Conservation (phyloP, 2,888 invertebrate genomes). For the Drosophila melanosoma region DNA sequence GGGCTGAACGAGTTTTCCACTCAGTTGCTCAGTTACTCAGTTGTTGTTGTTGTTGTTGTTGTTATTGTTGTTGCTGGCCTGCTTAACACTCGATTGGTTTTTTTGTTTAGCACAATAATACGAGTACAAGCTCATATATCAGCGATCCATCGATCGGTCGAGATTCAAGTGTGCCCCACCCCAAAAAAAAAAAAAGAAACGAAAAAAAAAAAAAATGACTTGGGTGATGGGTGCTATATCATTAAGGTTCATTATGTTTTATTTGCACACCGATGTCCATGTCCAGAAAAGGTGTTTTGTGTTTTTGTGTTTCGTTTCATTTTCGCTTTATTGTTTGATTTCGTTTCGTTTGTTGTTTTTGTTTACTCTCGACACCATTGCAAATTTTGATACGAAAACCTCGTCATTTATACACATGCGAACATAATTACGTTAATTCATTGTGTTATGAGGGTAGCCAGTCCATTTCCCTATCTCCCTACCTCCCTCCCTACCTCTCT, state of each 20-base stretch:
- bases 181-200: conserved; percentile 15
- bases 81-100: conserved; percentile 78
- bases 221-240: conserved; percentile 61
- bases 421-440: conserved; percentile 78
- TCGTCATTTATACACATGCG: conserved; percentile 71
- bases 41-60: conserved; percentile 20
- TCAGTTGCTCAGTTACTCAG: conserved; percentile 25
- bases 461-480: conserved; percentile 5
- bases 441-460: conserved; percentile 66
- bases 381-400: conserved; percentile 67
- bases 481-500: background rate
- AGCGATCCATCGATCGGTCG: conserved; percentile 42
- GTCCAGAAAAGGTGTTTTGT: conserved; percentile 72
- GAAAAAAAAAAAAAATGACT: background rate
- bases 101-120: conserved; percentile 74
- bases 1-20: conserved; percentile 54
- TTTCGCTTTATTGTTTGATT: conserved; percentile 72
- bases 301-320: conserved; percentile 66
- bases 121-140: conserved; percentile 55
- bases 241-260: conserved; percentile 76
- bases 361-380: conserved; percentile 75
- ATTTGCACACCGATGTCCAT: conserved; percentile 66
- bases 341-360: conserved; percentile 64
- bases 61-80: conserved; percentile 53
- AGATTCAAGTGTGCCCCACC: conserved; percentile 50